Base-by-base conservation (phyloP, 2,888 invertebrate genomes). In the Trilocha varians region DNA sequence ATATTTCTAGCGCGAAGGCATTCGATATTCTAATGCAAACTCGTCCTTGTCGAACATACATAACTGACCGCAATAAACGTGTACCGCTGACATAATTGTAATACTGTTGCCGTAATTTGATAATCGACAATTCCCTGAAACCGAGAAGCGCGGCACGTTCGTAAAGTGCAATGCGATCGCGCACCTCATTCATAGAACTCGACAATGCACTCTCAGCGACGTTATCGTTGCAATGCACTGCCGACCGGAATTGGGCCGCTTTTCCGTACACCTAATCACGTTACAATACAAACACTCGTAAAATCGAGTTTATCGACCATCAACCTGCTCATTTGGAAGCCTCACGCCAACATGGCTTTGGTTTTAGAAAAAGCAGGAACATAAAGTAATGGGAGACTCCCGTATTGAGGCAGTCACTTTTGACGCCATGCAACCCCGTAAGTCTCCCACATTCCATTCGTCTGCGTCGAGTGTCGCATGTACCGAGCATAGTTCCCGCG, bases 361-460 rank as follows among this genome's bases (percentile, higher is more conserved):
- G 70, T 65, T 83, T 83, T 77, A 86, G 85, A 86, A 74, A 85
- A 83, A 67, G 70, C 84, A 86, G 86, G 84, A 56, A 85, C 45
- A 86, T 78, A 63, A 76, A 70, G 75, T 42, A 47, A 68, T 3
- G 78, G 61, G 73, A 80, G 74, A 66, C 83, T 82, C 79, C 85
- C 85, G 86, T 86, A 73, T 86, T 85, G 86, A 79, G 77, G 84
- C 71, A 65, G 75, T 78, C 66, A 78, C 65, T 38, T 55, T 85
- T 78, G 82, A 79, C 76, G 80, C 78, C 78, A 79, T 62, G 48
- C 85, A 84, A 86, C 85, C 68, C 85, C 84, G 86, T 80, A 85
- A 85, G 85, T 79, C 70, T 83, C 75, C 72, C 76, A 85, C 86
- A 86, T 69, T 52, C 46, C 34, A 42, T 39, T 42, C 49, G 46